phyloP scores from a whole-genome alignment of 2,797 vertebrate species.

The Nannoperca australis region DNA sequence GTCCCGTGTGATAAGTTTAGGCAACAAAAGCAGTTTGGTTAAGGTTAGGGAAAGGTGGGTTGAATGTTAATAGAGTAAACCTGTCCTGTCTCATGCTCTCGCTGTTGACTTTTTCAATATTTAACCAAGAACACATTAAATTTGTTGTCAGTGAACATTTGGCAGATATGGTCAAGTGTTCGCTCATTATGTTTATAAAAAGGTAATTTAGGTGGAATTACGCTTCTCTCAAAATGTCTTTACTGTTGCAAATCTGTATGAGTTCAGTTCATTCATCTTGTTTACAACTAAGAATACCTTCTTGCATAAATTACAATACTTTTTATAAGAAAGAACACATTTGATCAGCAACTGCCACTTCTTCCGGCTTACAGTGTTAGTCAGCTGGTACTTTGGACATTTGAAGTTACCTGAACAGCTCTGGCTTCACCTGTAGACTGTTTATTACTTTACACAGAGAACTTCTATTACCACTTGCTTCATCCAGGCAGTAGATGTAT shows the following conservation, averaged over 20 bases:
- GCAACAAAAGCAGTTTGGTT: not conserved
- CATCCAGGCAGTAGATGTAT: slow-evolving; percentile 3
- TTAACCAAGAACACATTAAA: too few species aligned
- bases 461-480: not conserved
- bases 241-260: not conserved
- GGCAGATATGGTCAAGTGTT: too few species aligned
- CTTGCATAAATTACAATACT: not conserved
- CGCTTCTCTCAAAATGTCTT: not conserved
- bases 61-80: not conserved
- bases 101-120: too few species aligned
- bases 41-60: not conserved
- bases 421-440: slow-evolving; percentile 1
- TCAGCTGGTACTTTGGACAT: slow-evolving; percentile 12
- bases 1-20: not conserved
- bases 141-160: too few species aligned
- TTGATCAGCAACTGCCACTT: slow-evolving; percentile 1
- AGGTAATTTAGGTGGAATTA: too few species aligned
- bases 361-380: not conserved
- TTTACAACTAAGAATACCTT: not conserved
- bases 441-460: slow-evolving; percentile 4
- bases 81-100: too few species aligned
- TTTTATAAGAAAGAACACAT: not conserved
- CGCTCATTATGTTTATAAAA: not conserved
- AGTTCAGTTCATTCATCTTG: not conserved
- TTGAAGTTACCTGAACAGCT: slow-evolving; percentile 21